Evolutionary conservation across 2,797 vertebrate genomes (phyloP).

Genomic region (Okamejei kenojei): DNA sequence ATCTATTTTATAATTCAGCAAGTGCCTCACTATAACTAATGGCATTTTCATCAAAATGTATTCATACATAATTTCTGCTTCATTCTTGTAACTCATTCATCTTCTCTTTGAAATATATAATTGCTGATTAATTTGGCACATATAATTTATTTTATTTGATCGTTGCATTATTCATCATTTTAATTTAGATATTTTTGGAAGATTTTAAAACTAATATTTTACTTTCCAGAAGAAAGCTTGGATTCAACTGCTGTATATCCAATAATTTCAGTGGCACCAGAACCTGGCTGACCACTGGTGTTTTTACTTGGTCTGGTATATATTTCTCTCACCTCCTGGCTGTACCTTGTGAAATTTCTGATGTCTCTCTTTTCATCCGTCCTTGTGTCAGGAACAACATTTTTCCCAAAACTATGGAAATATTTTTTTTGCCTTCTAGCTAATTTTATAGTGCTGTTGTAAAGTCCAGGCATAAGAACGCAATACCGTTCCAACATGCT

Average conservation of each 20-base stretch:
- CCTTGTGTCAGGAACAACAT: not conserved
- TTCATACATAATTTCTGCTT: conserved; percentile 3
- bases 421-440: not conserved
- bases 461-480: not conserved
- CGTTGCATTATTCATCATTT: conserved; percentile 24
- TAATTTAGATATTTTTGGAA: not conserved
- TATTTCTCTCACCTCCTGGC: not conserved
- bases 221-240: no score
- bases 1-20: not conserved
- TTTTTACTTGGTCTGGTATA: not conserved
- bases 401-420: not conserved
- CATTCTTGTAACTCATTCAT: not conserved
- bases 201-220: not conserved
- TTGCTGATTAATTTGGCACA: not conserved
- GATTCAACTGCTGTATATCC: not conserved
- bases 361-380: not conserved
- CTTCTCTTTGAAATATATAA: not conserved
- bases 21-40: not conserved
- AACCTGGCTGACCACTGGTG: not conserved
- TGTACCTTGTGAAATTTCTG: not conserved
- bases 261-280: not conserved
- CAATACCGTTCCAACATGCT: no score
- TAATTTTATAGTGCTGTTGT: no score
- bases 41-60: not conserved
- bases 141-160: conserved; percentile 15